Evolutionary conservation across 92 coral and sea anemone species (phyloP).

Genomic region (Parazoanthus atlanticus): DNA sequence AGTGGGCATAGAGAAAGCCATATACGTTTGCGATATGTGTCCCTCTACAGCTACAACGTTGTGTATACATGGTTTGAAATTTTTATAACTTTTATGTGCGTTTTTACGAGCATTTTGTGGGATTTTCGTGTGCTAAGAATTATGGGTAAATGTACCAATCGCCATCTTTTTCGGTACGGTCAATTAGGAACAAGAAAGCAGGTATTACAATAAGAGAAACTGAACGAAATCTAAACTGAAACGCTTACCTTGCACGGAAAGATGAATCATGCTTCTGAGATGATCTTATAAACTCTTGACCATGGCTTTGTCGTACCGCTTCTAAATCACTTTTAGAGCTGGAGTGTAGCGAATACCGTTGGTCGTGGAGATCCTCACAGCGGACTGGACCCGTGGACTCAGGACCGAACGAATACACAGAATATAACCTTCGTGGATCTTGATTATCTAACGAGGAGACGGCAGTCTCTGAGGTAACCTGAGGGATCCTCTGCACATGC

Average conservation of each 20-base stretch:
- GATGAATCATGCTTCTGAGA: slow-evolving; percentile 25
- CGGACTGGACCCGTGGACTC: not conserved
- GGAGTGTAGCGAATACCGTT: not conserved
- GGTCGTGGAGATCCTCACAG: not conserved
- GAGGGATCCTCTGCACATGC: not conserved
- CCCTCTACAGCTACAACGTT: no score
- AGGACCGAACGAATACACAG: not conserved
- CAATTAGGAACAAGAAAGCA: no score
- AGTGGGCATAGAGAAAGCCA: no score
- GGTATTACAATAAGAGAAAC: no score
- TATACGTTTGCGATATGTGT: no score
- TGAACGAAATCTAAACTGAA: not conserved
- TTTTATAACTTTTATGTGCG: no score
- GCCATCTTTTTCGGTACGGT: no score
- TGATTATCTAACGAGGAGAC: not conserved
- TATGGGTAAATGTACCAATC: no score
- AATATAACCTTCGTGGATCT: not conserved
- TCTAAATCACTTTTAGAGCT: not conserved
- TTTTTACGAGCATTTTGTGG: no score
- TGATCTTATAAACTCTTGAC: not conserved
- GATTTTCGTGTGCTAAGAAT: no score
- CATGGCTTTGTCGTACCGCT: not conserved
- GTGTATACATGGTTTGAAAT: no score
- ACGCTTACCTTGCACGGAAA: slow-evolving; percentile 2
- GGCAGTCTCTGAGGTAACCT: not conserved